Base-by-base conservation (phyloP, 2,113 vertebrate genomes). In the Myanophis thanlyinensis region DNA sequence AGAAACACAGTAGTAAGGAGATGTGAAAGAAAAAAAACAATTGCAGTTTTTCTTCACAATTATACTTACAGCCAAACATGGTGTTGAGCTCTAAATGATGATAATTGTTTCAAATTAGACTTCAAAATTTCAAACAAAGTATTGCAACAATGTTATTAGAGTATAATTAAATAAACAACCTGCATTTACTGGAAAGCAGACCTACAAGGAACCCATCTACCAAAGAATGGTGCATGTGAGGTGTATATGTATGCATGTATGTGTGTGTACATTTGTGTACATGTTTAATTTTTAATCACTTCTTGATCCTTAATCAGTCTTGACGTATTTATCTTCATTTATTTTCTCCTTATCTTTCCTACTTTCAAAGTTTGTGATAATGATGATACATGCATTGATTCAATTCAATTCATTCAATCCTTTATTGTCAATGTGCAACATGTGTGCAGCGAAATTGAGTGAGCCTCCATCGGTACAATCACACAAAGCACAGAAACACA, bases 321-420 rank as follows among this genome's bases (percentile, higher is more conserved):
- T 8, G 40, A 0, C 35, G 53, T 22, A 13, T 90, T 92, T 0
- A 5, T 53, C 20, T 91, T 7, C 47, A 95, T 80, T 84, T 18
- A 89, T 13, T 0, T 92, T 94, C 15, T 30, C 92, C 93, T 96
- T 92, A 20, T 89, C 59, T 91, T 15, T 93, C 85, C 52, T 0
- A 0, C 1, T 94, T 89, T 91, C 92, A 90, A 8, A 92, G 8
- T 91, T 95, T 85, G 13, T 8, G 84, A 0, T 89, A 0, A 56
- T 94, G 46, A 89, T 92, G 86, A 3, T 5, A 94, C 54, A 44
- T 12, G 0, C 3, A 56, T 46, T 44, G 46, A 91, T n/a, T n/a
- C n/a, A n/a, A n/a, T n/a, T n/a, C n/a, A n/a, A n/a, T n/a, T n/a
- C n/a, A n/a, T n/a, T n/a, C n/a, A n/a, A n/a, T n/a, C n/a, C n/a